A percentile compares a stretch with the other conserved stretches of the same genome.
Evolutionary conservation across 2,113 vertebrate species (phyloP).

Genomic region (Melanerpes formicivorus): DNA sequence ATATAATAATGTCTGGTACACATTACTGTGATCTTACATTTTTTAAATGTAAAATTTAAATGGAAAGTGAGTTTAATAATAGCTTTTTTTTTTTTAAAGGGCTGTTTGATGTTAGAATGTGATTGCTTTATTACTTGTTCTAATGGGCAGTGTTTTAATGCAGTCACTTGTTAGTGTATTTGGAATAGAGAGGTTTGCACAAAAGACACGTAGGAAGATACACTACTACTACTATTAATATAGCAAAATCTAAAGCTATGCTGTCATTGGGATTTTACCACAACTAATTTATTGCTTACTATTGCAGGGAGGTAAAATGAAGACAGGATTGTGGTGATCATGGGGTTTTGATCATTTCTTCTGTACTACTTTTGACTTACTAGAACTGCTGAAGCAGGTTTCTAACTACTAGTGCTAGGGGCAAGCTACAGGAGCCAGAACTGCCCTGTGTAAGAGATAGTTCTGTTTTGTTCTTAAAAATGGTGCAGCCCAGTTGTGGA

Average conservation of each 20-base stretch:
- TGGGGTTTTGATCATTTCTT: neutral
- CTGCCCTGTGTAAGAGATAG: neutral
- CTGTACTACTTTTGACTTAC: neutral
- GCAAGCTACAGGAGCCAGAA: neutral
- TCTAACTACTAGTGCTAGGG: neutral
- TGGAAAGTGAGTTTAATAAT: neutral
- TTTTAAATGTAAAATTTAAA: neutral
- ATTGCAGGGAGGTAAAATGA: neutral
- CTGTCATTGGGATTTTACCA: neutral
- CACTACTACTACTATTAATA: rapidly evolving
- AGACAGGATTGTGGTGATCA: neutral
- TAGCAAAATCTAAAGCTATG: neutral
- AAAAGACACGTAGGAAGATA: neutral
- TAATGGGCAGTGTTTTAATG: neutral
- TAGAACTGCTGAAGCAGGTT: neutral
- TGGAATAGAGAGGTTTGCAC: neutral
- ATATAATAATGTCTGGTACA: neutral
- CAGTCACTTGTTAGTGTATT: neutral
- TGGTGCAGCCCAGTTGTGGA: neutral
- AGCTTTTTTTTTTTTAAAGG: neutral
- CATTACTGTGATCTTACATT: neutral
- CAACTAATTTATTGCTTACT: neutral
- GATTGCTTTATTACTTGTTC: neutral
- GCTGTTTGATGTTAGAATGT: neutral
- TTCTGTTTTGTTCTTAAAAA: neutral